Base-by-base conservation (phyloP, 1,140 invertebrate genomes). In the Drosophila tsacasi region DNA sequence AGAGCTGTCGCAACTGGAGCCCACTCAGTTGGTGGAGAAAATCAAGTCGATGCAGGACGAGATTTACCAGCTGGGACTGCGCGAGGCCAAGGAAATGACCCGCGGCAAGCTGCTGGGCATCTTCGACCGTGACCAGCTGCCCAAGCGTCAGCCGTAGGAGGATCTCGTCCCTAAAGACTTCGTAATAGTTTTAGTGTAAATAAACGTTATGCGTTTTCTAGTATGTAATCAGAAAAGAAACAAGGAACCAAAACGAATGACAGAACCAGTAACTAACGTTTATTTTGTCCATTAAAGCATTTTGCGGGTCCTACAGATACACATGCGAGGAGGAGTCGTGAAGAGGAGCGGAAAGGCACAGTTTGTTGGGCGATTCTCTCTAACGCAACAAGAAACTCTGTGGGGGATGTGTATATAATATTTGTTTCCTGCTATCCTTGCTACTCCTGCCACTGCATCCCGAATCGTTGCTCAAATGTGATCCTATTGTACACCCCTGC, bases 41-140 rank as follows among this genome's bases (percentile, higher is more conserved):
- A 97, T 99, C 0, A 97, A 98, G 93, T 97, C 97, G 87, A 93
- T 99, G 23, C 97, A 99, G 92, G 98, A 99, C 91, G 94, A 97
- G 52, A 98, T 98, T 8, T 99, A 99, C 93, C 97, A 98, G 91
- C 94, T 99, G 23, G 98, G 98, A 9, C 93, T 98, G 15, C 97
- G 98, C 92, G 98, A 99, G 94, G 96, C 98, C 1, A 98, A 98
- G 92, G 98, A 99, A 94, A 98, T 99, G 97, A 99, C 98, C 0
- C 94, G 98, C 79, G 98, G 98, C 40, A 98, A 98, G 94, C 98
- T 98, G 93, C 94, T 99, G 46, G 98, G 98, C 93, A 97, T 99
- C 86, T 97, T 97, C 82, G 95, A 82, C 52, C 67, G 65, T 0
- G 61, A 90, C 8, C 74, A 66, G 25, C 9, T 50, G 19, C 60